A percentile compares a stretch with the other conserved stretches of the same genome.
Evolutionary conservation across 2,113 vertebrate genomes (phyloP).

Genomic region (Phrynosoma platyrhinos): DNA sequence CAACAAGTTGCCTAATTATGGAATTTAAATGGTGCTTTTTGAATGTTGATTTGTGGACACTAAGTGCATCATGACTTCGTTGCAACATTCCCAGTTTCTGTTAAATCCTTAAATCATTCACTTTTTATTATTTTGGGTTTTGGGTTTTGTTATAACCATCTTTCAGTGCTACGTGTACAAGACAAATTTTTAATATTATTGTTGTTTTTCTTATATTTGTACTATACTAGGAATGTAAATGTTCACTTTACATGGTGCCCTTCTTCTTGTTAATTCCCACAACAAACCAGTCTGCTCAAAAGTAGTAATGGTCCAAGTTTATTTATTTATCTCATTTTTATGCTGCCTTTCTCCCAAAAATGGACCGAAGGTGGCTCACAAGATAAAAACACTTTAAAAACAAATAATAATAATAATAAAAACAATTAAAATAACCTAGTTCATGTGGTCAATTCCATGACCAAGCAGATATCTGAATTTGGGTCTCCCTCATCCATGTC

Average conservation of each 20-base stretch:
- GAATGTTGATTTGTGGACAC: background rate
- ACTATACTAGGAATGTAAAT: background rate
- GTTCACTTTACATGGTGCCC: background rate
- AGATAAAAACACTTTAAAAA: too few relatives aligned
- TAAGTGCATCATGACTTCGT: background rate
- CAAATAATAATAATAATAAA: too few relatives aligned
- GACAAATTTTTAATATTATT: background rate
- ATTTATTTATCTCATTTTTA: too few relatives aligned
- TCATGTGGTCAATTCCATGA: too few relatives aligned
- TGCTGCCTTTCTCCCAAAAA: too few relatives aligned
- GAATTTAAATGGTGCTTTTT: background rate
- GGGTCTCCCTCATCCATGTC: too few relatives aligned
- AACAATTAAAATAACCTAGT: too few relatives aligned
- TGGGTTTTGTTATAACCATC: background rate
- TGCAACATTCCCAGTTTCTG: background rate
- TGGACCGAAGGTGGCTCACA: too few relatives aligned
- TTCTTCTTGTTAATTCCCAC: too few relatives aligned
- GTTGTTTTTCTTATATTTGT: background rate
- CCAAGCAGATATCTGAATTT: too few relatives aligned
- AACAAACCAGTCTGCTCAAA: too few relatives aligned
- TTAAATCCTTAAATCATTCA: background rate
- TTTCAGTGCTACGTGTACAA: background rate
- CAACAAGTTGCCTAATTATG: background rate
- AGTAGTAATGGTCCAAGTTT: too few relatives aligned
- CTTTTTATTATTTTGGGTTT: background rate